phyloP scores from a whole-genome alignment of 2,888 invertebrate species.

The Zygothrica quintamaculata region DNA sequence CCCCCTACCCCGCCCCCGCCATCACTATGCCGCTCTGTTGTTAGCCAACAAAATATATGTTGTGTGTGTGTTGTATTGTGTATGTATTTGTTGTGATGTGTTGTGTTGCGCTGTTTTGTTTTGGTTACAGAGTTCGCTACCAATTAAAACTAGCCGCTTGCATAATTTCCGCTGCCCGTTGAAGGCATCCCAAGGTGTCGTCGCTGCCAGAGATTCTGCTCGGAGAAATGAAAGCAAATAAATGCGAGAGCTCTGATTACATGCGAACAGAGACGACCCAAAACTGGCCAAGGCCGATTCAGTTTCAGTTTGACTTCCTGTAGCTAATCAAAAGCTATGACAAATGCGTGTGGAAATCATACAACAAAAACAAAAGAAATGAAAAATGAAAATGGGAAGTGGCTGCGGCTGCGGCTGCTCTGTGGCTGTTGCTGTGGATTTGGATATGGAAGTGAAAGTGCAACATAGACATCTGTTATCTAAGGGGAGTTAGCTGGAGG shows the following conservation, averaged over 20 bases:
- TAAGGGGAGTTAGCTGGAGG: constrained; percentile 32
- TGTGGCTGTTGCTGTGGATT: constrained; percentile 9
- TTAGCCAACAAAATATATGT: constrained; percentile 30
- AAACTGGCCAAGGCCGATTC: constrained; percentile 24
- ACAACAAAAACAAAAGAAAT: too few relatives aligned
- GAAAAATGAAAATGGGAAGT: constrained; percentile 32
- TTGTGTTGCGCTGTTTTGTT: constrained; percentile 55
- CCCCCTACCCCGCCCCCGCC: background rate
- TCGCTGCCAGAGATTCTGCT: constrained; percentile 40
- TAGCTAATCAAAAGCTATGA: constrained; percentile 42
- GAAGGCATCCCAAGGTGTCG: constrained; percentile 20
- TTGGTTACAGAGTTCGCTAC: constrained; percentile 65
- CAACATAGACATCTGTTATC: constrained; percentile 9
- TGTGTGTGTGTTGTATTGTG: constrained; percentile 20
- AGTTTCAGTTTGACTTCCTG: constrained; percentile 61
- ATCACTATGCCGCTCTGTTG: constrained; percentile 4
- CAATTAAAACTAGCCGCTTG: constrained; percentile 69
- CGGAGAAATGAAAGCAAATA: constrained; percentile 33
- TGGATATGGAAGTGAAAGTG: constrained; percentile 61
- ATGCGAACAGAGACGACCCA: constrained; percentile 5
- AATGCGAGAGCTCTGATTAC: constrained; percentile 24
- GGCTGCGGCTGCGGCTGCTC: background rate
- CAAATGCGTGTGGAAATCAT: constrained; percentile 63
- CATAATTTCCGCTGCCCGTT: constrained; percentile 55
- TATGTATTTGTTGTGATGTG: too few relatives aligned